Conservation (phyloP, 2,888 invertebrate species). For the Leptinotarsa tumamoca region DNA sequence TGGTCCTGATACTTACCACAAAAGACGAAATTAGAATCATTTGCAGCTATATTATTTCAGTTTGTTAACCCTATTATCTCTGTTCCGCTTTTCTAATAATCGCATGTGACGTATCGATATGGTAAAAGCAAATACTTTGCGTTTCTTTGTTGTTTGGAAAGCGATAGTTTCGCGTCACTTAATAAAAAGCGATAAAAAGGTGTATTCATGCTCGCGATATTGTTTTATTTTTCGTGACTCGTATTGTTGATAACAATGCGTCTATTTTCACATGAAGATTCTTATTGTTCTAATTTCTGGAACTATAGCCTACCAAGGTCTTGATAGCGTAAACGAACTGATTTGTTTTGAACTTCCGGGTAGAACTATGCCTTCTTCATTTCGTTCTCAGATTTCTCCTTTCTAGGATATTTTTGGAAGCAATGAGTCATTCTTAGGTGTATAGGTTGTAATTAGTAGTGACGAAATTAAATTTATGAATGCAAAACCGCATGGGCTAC, state of each 20-base stretch:
- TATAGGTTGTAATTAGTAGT: no score
- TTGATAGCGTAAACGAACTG: no score
- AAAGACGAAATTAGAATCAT: neutral
- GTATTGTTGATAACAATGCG: neutral
- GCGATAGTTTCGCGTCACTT: slow-evolving; percentile 5
- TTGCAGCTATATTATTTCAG: slow-evolving; percentile 6
- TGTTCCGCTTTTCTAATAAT: slow-evolving; percentile 15
- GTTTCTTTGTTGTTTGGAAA: slow-evolving; percentile 6
- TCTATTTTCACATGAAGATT: neutral
- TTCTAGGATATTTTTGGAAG: no score
- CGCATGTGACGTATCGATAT: slow-evolving; percentile 14
- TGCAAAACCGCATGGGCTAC: no score
- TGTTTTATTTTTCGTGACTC: neutral
- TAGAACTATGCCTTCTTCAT: no score
- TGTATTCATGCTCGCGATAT: slow-evolving; percentile 2
- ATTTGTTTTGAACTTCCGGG: no score
- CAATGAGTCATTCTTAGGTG: no score
- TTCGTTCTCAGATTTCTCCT: no score
- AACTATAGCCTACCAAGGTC: no score
- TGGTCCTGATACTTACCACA: no score
- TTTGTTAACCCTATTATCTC: slow-evolving; percentile 19
- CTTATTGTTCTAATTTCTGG: neutral
- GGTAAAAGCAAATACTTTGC: slow-evolving; percentile 11
- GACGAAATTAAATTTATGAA: no score
- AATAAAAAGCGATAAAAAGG: neutral